A percentile compares a stretch with the other conserved stretches of the same genome.
Conservation (phyloP, 2,888 invertebrate species). For the Caenorhabditis sp. region DNA sequence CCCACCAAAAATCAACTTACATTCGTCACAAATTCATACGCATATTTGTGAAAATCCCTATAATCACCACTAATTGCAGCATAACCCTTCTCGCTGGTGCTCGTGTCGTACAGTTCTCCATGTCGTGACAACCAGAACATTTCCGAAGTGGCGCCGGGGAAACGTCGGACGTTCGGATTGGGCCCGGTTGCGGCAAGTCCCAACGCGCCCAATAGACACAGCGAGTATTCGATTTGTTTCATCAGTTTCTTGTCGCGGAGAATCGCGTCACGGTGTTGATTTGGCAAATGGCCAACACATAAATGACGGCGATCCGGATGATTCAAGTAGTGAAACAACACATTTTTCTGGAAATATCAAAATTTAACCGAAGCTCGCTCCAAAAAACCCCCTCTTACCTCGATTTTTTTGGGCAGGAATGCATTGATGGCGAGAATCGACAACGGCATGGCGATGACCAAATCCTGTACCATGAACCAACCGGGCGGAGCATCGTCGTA, state of each 20-base stretch:
- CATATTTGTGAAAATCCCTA: constrained; percentile 46
- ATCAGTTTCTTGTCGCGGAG: constrained; percentile 40
- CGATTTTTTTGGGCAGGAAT: constrained; percentile 40
- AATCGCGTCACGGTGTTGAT: constrained; percentile 37
- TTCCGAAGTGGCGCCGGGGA: constrained; percentile 20
- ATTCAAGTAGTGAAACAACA: constrained; percentile 9
- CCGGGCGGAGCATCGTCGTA: constrained; percentile 41
- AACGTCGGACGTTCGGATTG: constrained; percentile 47
- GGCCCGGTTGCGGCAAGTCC: constrained; percentile 47
- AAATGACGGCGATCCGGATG: constrained; percentile 57
- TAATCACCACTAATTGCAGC: constrained; percentile 49
- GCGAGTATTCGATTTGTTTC: constrained; percentile 48
- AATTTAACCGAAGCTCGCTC: no score
- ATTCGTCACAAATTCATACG: constrained; percentile 42
- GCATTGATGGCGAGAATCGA: constrained; percentile 52
- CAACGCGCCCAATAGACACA: constrained; percentile 47
- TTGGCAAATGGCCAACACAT: constrained; percentile 55
- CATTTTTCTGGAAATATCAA: not conserved
- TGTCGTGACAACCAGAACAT: constrained; percentile 34
- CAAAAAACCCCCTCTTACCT: no score
- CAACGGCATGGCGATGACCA: constrained; percentile 56
- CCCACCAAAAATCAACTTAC: not conserved
- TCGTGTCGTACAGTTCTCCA: constrained; percentile 51
- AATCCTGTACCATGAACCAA: constrained; percentile 63
- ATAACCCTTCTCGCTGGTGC: constrained; percentile 54